These are phyloP conservation scores for Heliconius nattereri DNA, from an alignment of 1,140 invertebrate genomes.

Conservation along the genomic window DNA sequence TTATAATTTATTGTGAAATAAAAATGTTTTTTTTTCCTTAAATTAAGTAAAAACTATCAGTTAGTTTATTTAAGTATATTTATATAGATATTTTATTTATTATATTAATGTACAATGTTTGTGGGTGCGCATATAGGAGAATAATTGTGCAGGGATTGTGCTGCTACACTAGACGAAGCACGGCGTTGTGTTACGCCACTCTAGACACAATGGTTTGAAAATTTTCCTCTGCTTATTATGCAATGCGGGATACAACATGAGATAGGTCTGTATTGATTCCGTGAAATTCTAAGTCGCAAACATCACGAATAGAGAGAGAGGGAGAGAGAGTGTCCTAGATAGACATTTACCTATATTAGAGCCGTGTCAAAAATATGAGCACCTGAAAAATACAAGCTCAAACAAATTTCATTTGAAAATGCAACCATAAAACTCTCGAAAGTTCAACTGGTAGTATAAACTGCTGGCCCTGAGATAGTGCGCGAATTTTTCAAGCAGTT, in stretches of 20 bases:
- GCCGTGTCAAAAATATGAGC: not conserved
- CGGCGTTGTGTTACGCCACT: not conserved
- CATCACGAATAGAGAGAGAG: too few relatives aligned
- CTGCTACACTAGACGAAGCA: too few relatives aligned
- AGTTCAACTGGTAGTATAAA: slow-evolving; percentile 36
- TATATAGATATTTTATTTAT: too few relatives aligned
- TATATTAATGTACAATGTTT: too few relatives aligned
- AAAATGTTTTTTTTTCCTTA: not conserved
- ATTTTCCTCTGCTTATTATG: not conserved
- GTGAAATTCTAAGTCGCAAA: too few relatives aligned
- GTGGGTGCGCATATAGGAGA: too few relatives aligned
- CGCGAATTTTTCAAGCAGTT: slow-evolving; percentile 42
- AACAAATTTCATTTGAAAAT: slow-evolving; percentile 33
- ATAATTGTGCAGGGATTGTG: too few relatives aligned
- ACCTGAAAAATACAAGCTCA: slow-evolving; percentile 28
- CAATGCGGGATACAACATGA: not conserved
- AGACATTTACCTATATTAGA: not conserved
- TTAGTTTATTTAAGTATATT: too few relatives aligned
- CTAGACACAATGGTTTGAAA: not conserved
- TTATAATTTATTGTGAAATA: not conserved
- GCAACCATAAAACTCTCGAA: slow-evolving; percentile 38
- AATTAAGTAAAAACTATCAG: not conserved
- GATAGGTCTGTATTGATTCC: not conserved
- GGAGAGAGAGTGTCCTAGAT: too few relatives aligned
- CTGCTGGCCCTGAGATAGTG: slow-evolving; percentile 34